Percentiles rank a stretch among this genome's conserved stretches.
Evolutionary conservation across 30 jellyfish, hydroid and myxozoan genomes (phyloP).

Genomic region (Pelagia noctiluca): DNA sequence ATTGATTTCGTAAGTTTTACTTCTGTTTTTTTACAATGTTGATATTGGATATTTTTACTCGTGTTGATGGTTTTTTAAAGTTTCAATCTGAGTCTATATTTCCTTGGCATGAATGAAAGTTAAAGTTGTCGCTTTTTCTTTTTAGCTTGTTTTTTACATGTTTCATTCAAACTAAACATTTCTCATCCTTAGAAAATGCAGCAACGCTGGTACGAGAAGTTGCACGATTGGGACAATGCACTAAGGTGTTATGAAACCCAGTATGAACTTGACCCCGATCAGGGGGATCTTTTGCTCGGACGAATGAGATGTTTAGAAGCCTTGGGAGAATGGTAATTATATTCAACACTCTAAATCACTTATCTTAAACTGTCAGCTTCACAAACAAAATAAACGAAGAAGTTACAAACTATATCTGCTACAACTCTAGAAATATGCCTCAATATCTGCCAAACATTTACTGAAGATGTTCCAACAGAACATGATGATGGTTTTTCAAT

Average conservation of each 20-base stretch:
- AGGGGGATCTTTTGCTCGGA: conserved; percentile 81
- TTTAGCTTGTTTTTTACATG: too few species aligned
- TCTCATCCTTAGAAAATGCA: conserved; percentile 81
- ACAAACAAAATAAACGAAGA: too few species aligned
- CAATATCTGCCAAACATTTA: too few species aligned
- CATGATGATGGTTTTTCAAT: too few species aligned
- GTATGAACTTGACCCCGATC: conserved; percentile 87
- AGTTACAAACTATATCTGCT: too few species aligned
- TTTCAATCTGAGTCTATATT: too few species aligned
- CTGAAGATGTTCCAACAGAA: too few species aligned
- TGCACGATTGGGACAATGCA: conserved; percentile 99
- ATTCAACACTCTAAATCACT: too few species aligned
- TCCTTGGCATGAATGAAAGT: too few species aligned
- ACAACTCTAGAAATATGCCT: too few species aligned
- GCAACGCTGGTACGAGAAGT: conserved; percentile 98
- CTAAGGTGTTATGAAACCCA: conserved; percentile 88
- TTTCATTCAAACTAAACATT: not conserved
- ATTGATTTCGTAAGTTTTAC: conserved; percentile 79
- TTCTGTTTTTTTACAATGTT: not conserved
- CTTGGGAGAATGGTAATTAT: conserved; percentile 97
- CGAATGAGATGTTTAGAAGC: conserved; percentile 98
- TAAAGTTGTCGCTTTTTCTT: too few species aligned
- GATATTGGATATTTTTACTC: not conserved
- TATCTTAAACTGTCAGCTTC: too few species aligned
- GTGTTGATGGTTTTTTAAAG: not conserved